Conservation (phyloP, 2,888 invertebrate species). For the Exephanes ischioxanthus region DNA sequence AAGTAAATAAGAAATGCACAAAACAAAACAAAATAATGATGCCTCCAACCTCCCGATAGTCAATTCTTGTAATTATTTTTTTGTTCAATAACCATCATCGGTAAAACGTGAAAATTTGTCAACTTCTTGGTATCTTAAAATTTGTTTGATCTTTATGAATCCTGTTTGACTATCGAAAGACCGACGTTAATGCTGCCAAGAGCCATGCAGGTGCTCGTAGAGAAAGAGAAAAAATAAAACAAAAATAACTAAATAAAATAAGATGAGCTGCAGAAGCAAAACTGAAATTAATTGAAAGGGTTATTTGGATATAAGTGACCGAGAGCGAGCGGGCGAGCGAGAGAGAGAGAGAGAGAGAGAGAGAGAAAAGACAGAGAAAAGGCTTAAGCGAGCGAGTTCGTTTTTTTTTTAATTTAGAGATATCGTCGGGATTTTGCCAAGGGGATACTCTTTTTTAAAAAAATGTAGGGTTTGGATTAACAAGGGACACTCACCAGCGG, state of each 20-base stretch:
- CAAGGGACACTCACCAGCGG: slow-evolving; percentile 83
- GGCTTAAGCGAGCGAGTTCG: slow-evolving; percentile 56
- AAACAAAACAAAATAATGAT: slow-evolving; percentile 20
- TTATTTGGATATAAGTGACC: slow-evolving; percentile 29
- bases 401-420: neutral
- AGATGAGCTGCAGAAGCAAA: slow-evolving; percentile 19
- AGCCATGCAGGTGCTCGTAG: slow-evolving; percentile 12
- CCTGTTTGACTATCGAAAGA: slow-evolving; percentile 7
- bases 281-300: slow-evolving; percentile 6
- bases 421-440: slow-evolving; percentile 3
- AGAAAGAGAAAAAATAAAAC: slow-evolving; percentile 18
- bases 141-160: neutral
- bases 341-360: neutral
- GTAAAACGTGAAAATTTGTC: neutral
- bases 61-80: neutral
- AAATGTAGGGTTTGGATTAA: slow-evolving; percentile 59
- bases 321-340: neutral
- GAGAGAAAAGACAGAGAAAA: neutral
- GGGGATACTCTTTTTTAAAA: neutral
- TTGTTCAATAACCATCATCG: neutral
- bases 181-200: slow-evolving; percentile 1
- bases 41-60: neutral
- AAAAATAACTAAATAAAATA: neutral
- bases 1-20: neutral
- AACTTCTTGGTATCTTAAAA: neutral